Evolutionary conservation across 2,113 vertebrate species (phyloP), one percentile per base, ranked within the genome.

Genomic region (Numenius arquata): DNA sequence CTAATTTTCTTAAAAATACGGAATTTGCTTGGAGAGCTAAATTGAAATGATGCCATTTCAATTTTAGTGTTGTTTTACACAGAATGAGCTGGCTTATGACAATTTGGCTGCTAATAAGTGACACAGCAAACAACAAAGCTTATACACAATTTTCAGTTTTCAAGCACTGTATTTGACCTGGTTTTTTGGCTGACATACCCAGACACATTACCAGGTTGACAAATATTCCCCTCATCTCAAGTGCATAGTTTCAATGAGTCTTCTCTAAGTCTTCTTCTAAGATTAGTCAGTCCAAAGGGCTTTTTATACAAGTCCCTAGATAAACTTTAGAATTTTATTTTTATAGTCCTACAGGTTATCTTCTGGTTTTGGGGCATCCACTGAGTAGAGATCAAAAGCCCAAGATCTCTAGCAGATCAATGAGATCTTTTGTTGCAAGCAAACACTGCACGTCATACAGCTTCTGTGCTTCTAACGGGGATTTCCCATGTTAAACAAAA

Each of bases 1-100:
- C 74, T 77, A 18, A 89, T 91, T 97, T 90, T 95, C 92, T 94
- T 91, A 55, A 92, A 96, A 97, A 67, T 61, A 71, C 30, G 96
- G 87, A 36, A 65, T 90, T 90, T 59, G 11, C 82, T 88, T 94
- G 63, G 62, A 47, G 83, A 77, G 17, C 65, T 95, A 32, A 29
- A 9, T 11, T 15, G 34, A 85, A 93, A 56, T 34, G 9, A 94
- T 81, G 79, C 43, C 41, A 62, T 29, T 82, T 62, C 43, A 30
- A 58, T 81, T 56, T 75, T 50, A 20, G 7, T 45, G 58, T 27
- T 90, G 38, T 85, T 96, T 89, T 76, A 68, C 38, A 78, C 11
- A 61, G 74, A 92, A 82, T 41, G 38, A 84, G n/a, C 52, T 21
- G 5, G 9, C 8, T 88, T 74, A 4, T 56, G 65, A 65, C 1